Evolutionary conservation across 2,888 invertebrate species (phyloP), one percentile per base, ranked within the genome.

Genomic region (Rhingia campestris): DNA sequence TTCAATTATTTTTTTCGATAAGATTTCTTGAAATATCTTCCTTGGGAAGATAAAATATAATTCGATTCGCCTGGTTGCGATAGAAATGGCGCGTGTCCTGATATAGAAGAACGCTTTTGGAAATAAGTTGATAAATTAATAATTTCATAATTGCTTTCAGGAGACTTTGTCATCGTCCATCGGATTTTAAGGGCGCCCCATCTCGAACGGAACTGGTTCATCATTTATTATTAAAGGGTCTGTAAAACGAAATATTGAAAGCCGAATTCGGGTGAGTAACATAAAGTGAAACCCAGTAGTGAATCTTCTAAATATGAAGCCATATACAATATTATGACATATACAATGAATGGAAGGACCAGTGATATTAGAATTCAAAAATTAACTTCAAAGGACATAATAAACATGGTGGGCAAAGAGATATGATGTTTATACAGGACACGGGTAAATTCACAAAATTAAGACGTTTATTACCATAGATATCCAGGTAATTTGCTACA

Each of bases 311-410:
- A 72, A 59, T 58, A 51, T 56, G 37, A 54, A 59, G 43, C 37
- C 74, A 45, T 51, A 49, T 9, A 66, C 54, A 63, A 69, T 61
- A 14, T 51, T 45, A 59, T 75, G 32, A 41, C 33, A n/a, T 39
- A 14, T 39, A 32, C 9, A 33, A 14, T 7, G 9, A 39, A 59
- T 43, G 66, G 41, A 56, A 58, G n/a, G 49, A 22, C 43, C 54
- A 61, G 49, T n/a, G 64, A 56, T 80, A 74, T 82, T 80, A 74
- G 74, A 75, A 74, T 59, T 66, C 49, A 75, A 84, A 84, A 84
- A 84, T 84, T 74, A 75, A 80, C 74, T 84, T 80, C 80, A 84
- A 84, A 84, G 80, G 59, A 84, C 69, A 74, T 80, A 74, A 80
- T 74, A 84, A 80, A 80, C 70, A 77, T 72, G 59, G 53, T 66